Evolutionary conservation across 1,140 invertebrate genomes (phyloP), one percentile per base, ranked within the genome.

Genomic region (Euschistus heros): DNA sequence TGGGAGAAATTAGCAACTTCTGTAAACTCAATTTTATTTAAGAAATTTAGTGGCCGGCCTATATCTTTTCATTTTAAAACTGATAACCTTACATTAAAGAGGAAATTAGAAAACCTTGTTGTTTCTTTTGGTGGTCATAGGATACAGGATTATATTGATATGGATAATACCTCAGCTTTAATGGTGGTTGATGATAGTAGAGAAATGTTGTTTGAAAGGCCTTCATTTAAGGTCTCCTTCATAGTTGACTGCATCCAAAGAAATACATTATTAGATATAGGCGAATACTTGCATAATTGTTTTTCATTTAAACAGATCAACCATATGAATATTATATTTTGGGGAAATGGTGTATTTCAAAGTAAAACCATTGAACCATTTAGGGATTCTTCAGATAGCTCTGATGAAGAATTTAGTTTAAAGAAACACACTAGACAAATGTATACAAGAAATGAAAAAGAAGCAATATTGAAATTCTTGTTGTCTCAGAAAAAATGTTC

Each of bases 391-490:
- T 50, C 47, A 6, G n/a, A 50, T 50, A 7, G n/a, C n/a, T 50
- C 47, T 6, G 33, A 37, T 6, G 33, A 37, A 37, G 17, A 10
- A 50, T 2, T 2, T 18, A 13, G n/a, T n/a, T 13, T 50, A 7
- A 26, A 50, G 2, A 63, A 63, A 27, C 37, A 63, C 47, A 24
- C 62, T 15, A 63, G 26, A 50, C 5, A 18, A 18, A 1, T 18
- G 20, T 63, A 63, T 50, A 6, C 37, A 0, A 14, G 20, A 22
- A 47, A 24, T 7, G 62, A 63, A 27, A 63, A 63, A 50, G 37
- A 46, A 17, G 30, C 37, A 33, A 63, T 63, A n/a, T 47, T 63
- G 18, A 46, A 47, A 63, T 63, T 24, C 17, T 46, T 63, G 10
- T 17, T 63, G 22, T 20, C 20, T 4, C 10, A 14, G n/a, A 46